A percentile compares a stretch with the other conserved stretches of the same genome.
phyloP scores from a whole-genome alignment of 2,797 vertebrate genomes.

The Triplophysa yarkandensis region DNA sequence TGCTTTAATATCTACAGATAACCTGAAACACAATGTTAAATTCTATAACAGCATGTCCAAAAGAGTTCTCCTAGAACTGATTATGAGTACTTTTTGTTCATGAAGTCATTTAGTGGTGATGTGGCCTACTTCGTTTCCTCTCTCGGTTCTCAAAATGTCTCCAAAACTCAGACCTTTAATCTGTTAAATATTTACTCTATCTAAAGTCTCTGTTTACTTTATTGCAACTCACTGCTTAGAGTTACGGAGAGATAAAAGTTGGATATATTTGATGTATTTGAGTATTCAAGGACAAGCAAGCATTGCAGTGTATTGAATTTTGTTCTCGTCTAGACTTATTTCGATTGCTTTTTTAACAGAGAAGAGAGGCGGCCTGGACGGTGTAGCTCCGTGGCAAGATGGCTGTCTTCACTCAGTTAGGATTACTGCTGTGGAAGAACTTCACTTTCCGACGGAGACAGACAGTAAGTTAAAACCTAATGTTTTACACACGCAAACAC shows the following conservation, averaged over 20 bases:
- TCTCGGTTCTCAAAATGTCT: neutral
- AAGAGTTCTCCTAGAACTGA: neutral
- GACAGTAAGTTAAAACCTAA: slow-evolving; percentile 82
- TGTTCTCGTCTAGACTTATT: neutral
- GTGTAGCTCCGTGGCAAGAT: slow-evolving; percentile 76
- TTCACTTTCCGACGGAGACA: slow-evolving; percentile 93
- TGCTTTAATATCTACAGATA: neutral
- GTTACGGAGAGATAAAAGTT: slow-evolving; percentile 5
- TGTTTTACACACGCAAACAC: too few relatives aligned
- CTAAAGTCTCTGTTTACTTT: slow-evolving; percentile 66
- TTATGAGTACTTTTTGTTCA: neutral
- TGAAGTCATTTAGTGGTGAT: neutral
- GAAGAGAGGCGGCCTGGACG: slow-evolving; percentile 65
- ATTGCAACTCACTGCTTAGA: slow-evolving; percentile 38
- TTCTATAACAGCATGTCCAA: neutral
- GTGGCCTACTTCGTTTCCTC: neutral
- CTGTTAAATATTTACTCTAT: slow-evolving; percentile 59
- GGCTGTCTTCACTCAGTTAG: slow-evolving; percentile 90
- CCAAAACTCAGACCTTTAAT: neutral
- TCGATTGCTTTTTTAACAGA: slow-evolving; percentile 35
- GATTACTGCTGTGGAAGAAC: slow-evolving; percentile 97
- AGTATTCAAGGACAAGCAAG: neutral
- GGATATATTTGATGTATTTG: neutral
- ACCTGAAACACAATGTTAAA: neutral
- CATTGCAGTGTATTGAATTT: neutral